Evolutionary conservation across 2,113 vertebrate genomes (phyloP).

Genomic region (Hippopotamus amphibius): DNA sequence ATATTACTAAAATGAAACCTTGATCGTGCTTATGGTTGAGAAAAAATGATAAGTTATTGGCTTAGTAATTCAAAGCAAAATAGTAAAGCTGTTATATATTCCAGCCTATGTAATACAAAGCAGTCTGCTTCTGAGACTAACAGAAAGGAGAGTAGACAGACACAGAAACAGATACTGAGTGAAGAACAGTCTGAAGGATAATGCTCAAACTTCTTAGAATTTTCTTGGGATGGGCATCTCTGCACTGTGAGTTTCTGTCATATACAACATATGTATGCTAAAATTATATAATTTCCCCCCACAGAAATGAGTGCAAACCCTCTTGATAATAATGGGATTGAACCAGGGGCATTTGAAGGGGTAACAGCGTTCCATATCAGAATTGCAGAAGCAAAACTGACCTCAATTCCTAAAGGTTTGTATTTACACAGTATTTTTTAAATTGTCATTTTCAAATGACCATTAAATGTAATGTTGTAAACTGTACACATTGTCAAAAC

Average conservation of each 20-base stretch:
- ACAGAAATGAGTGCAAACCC: constrained; percentile 99
- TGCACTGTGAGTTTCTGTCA: neutral
- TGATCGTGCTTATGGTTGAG: neutral
- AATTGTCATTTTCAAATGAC: neutral
- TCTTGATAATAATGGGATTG: constrained; percentile 94
- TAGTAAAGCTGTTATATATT: neutral
- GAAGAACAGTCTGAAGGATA: neutral
- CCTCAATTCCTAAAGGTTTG: constrained; percentile 96
- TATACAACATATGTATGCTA: neutral
- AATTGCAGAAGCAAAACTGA: constrained; percentile 96
- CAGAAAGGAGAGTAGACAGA: neutral
- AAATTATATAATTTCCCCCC: constrained; percentile 56
- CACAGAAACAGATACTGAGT: neutral
- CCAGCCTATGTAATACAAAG: neutral
- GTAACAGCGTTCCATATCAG: constrained; percentile 94
- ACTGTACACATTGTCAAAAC: neutral
- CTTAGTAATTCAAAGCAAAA: constrained; percentile 51
- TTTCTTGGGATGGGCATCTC: neutral
- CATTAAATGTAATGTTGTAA: neutral
- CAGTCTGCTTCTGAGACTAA: neutral
- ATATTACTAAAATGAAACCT: constrained; percentile 47
- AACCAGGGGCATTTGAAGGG: constrained; percentile 95
- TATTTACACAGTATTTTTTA: neutral
- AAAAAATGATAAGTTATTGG: neutral
- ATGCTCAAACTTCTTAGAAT: neutral